A percentile compares a stretch with the other conserved stretches of the same genome.
Conservation (phyloP, 2,888 invertebrate genomes). For the Sminthurides aquaticus region DNA sequence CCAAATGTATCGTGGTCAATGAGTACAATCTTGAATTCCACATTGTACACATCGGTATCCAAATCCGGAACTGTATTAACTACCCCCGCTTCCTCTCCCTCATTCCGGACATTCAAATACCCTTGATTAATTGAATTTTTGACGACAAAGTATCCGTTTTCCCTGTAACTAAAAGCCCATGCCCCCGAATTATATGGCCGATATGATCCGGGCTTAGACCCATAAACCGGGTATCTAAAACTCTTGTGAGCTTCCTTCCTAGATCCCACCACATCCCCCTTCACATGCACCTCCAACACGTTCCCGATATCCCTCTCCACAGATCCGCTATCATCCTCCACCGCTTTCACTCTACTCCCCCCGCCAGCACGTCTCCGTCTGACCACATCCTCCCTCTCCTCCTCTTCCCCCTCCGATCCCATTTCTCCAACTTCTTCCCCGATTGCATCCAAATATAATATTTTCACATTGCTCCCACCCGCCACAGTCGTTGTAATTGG, state of each 20-base stretch:
- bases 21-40: slow-evolving; percentile 5
- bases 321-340: not conserved
- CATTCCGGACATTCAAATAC: slow-evolving; percentile 3
- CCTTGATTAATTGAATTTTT: slow-evolving; percentile 10
- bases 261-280: not conserved
- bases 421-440: not conserved
- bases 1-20: not conserved
- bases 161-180: slow-evolving; percentile 1
- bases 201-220: not conserved
- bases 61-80: slow-evolving; percentile 3
- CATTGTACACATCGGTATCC: not conserved
- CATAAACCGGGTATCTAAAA: slow-evolving; percentile 14
- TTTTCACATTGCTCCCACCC: not conserved
- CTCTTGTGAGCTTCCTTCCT: not conserved
- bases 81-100: not conserved
- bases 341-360: not conserved
- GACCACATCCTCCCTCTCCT: not conserved
- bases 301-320: not conserved
- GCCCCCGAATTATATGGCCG: not conserved
- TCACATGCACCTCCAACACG: slow-evolving; percentile 4
- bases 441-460: not conserved
- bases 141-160: slow-evolving; percentile 10
- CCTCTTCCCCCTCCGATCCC: not conserved
- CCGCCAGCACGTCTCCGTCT: not conserved
- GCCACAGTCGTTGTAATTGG: not conserved